Conservation (phyloP, 1,140 invertebrate genomes). For the Drosophila biarmipes region DNA sequence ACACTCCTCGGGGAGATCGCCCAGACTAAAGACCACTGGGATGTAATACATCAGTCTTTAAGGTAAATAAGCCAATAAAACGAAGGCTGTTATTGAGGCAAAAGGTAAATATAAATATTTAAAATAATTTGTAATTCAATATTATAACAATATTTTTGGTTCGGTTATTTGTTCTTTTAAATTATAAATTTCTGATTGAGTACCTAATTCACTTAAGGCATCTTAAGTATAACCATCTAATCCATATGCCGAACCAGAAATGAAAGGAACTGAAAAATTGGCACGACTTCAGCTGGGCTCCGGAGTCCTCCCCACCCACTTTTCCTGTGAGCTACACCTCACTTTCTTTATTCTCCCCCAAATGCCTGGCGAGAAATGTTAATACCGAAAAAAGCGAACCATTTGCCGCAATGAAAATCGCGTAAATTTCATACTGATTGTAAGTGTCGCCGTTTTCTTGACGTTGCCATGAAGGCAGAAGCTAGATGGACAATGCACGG, state of each 20-base stretch:
- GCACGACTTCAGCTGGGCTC: slow-evolving; percentile 58
- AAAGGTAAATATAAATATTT: no score
- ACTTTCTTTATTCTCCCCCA: background rate
- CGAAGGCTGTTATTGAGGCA: no score
- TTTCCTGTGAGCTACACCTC: background rate
- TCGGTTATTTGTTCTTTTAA: background rate
- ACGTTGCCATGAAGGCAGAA: slow-evolving; percentile 46
- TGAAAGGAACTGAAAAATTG: slow-evolving; percentile 61
- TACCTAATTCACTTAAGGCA: no score
- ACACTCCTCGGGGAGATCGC: slow-evolving; percentile 38
- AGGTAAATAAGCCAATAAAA: background rate
- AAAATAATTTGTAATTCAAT: background rate
- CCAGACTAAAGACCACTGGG: slow-evolving; percentile 7
- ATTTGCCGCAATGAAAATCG: slow-evolving; percentile 82
- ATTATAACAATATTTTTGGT: background rate
- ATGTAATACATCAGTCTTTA: background rate
- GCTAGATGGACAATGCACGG: slow-evolving; percentile 22
- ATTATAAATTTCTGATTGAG: background rate
- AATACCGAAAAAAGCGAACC: slow-evolving; percentile 80
- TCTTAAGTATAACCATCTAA: background rate
- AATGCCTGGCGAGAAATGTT: slow-evolving; percentile 68
- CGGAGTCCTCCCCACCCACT: slow-evolving; percentile 3
- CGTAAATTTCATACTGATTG: slow-evolving; percentile 81
- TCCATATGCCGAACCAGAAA: slow-evolving; percentile 15
- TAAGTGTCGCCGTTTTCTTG: slow-evolving; percentile 78